A percentile compares a stretch with the other conserved stretches of the same genome.
phyloP scores from a whole-genome alignment of 1,140 invertebrate species.

The Agraylea sexmaculata region DNA sequence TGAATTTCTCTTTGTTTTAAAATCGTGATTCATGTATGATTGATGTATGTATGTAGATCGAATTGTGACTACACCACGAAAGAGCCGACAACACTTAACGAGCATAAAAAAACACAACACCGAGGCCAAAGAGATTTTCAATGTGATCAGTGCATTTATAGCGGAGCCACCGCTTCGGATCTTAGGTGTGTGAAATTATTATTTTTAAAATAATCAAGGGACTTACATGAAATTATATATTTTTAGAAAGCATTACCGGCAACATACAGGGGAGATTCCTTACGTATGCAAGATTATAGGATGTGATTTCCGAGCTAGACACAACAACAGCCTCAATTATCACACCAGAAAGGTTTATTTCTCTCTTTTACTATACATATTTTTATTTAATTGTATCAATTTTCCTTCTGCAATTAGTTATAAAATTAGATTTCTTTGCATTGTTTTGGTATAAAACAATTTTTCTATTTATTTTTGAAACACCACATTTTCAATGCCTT shows the following conservation, averaged over 20 bases:
- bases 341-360: constrained; percentile 20
- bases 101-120: constrained; percentile 17
- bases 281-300: constrained; percentile 17
- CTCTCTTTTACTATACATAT: background rate
- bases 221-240: constrained; percentile 1
- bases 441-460: no score
- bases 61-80: constrained; percentile 11
- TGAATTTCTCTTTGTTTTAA: no score
- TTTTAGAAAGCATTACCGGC: constrained; percentile 19
- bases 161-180: constrained; percentile 19
- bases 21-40: no score
- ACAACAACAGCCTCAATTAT: constrained; percentile 20
- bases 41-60: no score
- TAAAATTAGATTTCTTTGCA: no score
- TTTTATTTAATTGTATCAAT: no score
- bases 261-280: constrained; percentile 20
- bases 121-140: constrained; percentile 18
- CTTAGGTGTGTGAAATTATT: constrained; percentile 14
- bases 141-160: constrained; percentile 20
- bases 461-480: no score
- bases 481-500: no score
- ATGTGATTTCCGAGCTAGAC: constrained; percentile 18
- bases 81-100: constrained; percentile 12
- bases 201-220: constrained; percentile 1
- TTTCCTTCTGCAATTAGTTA: no score